phyloP scores from a whole-genome alignment of 2,797 vertebrate species.

The Anolis apletophallus region DNA sequence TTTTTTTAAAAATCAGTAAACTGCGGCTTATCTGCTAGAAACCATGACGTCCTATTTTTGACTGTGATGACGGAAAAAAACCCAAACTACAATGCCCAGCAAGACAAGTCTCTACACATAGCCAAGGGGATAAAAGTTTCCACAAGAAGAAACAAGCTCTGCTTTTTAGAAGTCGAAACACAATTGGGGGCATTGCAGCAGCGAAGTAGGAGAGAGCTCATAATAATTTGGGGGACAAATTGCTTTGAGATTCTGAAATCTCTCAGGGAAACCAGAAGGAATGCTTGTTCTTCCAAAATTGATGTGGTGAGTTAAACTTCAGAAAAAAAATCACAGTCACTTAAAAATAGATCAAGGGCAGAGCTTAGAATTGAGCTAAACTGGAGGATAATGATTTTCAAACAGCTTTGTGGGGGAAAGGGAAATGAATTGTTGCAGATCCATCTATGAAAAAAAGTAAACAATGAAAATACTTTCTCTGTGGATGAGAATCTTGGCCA shows the following conservation, averaged over 20 bases:
- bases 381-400: conserved; percentile 38
- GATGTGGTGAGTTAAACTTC: conserved; percentile 49
- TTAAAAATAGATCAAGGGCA: conserved; percentile 62
- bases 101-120: conserved; percentile 28
- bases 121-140: conserved; percentile 46
- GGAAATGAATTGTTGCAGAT: conserved; percentile 34
- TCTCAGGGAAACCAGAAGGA: conserved; percentile 55
- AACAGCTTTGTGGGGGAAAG: conserved; percentile 38
- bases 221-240: conserved; percentile 60
- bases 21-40: conserved; percentile 37
- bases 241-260: conserved; percentile 61
- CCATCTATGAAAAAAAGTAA: neutral
- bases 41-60: conserved; percentile 20
- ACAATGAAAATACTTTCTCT: neutral
- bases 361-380: conserved; percentile 48
- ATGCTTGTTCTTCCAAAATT: conserved; percentile 63
- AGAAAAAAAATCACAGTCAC: conserved; percentile 60
- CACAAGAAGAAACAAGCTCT: conserved; percentile 44
- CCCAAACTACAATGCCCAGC: conserved; percentile 11
- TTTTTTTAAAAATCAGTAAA: neutral
- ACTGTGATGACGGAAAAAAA: neutral
- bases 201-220: conserved; percentile 51
- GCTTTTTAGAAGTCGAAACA: conserved; percentile 49
- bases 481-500: neutral
- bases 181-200: conserved; percentile 44